phyloP scores from a whole-genome alignment of 2,113 vertebrate species.

The Noturus placidus region DNA sequence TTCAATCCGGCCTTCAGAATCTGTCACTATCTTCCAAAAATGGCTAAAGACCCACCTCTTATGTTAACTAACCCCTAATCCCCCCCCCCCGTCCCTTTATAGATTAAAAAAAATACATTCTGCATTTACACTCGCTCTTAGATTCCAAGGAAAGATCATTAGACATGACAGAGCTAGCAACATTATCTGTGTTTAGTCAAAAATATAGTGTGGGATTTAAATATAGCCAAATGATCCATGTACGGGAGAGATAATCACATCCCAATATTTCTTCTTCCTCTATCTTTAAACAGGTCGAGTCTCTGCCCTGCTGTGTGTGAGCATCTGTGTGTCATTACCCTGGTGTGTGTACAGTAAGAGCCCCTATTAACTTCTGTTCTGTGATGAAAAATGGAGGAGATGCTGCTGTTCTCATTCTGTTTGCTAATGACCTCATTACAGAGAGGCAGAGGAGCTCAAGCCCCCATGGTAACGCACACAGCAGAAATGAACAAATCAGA shows the following conservation, averaged over 20 bases:
- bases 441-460: conserved; percentile 3
- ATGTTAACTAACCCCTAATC: too few species aligned
- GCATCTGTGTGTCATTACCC: conserved; percentile 13
- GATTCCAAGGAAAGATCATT: too few species aligned
- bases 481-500: conserved; percentile 5
- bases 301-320: conserved; percentile 22
- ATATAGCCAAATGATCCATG: background rate
- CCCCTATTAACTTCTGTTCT: conserved; percentile 21
- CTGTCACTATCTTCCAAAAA: too few species aligned
- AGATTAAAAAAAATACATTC: too few species aligned
- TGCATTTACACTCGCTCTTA: too few species aligned
- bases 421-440: conserved; percentile 15
- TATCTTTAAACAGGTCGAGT: background rate
- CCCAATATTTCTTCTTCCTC: background rate
- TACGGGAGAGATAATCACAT: background rate
- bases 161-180: background rate
- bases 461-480: background rate
- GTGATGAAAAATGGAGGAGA: background rate
- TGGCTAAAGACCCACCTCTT: too few species aligned
- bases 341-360: conserved; percentile 16
- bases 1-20: too few species aligned
- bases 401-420: conserved; percentile 6
- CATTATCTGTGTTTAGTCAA: background rate
- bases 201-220: background rate
- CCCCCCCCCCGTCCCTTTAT: too few species aligned